phyloP scores from a whole-genome alignment of 2,113 vertebrate species.

The Malurus melanocephalus region DNA sequence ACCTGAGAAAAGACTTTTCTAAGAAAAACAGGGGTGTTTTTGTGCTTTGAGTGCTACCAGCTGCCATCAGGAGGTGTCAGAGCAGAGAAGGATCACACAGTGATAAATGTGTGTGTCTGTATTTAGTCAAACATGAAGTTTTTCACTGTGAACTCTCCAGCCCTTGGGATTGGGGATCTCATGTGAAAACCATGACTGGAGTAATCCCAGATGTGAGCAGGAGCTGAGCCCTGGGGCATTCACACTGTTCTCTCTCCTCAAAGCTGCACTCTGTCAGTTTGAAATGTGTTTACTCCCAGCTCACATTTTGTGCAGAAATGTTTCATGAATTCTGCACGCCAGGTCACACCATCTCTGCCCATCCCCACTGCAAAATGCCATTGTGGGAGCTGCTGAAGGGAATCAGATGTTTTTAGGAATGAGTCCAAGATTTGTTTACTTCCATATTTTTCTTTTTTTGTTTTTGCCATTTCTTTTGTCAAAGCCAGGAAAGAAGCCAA shows the following conservation, averaged over 20 bases:
- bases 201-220: not conserved
- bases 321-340: not conserved
- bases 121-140: not conserved
- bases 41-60: not conserved
- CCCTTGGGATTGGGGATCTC: not conserved
- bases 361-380: not conserved
- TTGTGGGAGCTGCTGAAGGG: not conserved
- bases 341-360: not conserved
- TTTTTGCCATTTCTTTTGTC: not conserved
- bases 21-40: not conserved
- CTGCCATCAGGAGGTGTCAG: not conserved
- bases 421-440: not conserved
- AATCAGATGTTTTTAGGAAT: not conserved
- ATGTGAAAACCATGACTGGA: not conserved
- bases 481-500: slow-evolving; percentile 8
- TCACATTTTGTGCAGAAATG: not conserved
- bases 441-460: not conserved
- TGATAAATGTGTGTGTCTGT: accelerated
- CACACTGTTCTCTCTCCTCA: not conserved
- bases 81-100: not conserved
- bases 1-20: not conserved
- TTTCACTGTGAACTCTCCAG: not conserved
- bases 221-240: not conserved
- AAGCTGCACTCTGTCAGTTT: not conserved
- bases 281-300: not conserved